A percentile compares a stretch with the other conserved stretches of the same genome.
These are phyloP conservation scores for Trachythela sp. DNA, from an alignment of 64 coral and sea anemone genomes.

Conservation along the genomic window DNA sequence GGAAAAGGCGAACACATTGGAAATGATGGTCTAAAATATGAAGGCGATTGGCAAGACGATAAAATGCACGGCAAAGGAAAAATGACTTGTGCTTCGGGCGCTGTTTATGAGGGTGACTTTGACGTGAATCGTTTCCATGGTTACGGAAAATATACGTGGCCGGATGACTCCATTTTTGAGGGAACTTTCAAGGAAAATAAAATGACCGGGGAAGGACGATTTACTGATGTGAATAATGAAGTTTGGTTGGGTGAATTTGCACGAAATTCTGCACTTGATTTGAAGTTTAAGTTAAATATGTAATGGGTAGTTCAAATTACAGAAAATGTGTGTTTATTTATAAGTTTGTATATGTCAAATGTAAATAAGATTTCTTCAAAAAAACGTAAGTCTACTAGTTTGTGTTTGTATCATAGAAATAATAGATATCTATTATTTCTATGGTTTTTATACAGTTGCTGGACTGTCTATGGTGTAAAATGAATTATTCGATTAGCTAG, in stretches of 20 bases:
- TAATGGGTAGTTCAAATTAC: slow-evolving; percentile 31
- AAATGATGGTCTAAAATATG: slow-evolving; percentile 61
- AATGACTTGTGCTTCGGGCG: slow-evolving; percentile 68
- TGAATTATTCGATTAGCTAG: too few relatives aligned
- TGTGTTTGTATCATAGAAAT: too few relatives aligned
- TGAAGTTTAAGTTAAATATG: slow-evolving; percentile 85
- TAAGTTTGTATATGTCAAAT: too few relatives aligned
- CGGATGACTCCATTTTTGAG: slow-evolving; percentile 90
- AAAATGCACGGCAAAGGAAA: slow-evolving; percentile 98
- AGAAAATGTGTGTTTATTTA: too few relatives aligned
- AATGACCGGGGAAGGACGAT: slow-evolving; percentile 74
- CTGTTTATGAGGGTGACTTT: slow-evolving; percentile 91
- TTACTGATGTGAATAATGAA: slow-evolving; percentile 83
- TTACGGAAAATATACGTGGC: slow-evolving; percentile 93
- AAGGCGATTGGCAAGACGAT: slow-evolving; percentile 78
- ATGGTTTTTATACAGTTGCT: too few relatives aligned
- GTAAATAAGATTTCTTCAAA: too few relatives aligned
- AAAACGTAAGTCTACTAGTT: too few relatives aligned
- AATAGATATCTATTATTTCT: too few relatives aligned
- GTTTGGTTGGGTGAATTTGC: slow-evolving; percentile 85
- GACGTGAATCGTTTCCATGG: slow-evolving; percentile 83
- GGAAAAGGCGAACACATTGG: slow-evolving; percentile 72
- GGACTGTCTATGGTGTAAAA: too few relatives aligned
- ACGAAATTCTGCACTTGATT: slow-evolving; percentile 72
- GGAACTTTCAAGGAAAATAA: slow-evolving; percentile 90